Evolutionary conservation across 2,113 vertebrate genomes (phyloP), one percentile per base, ranked within the genome.

Genomic region (Pantherophis guttatus): DNA sequence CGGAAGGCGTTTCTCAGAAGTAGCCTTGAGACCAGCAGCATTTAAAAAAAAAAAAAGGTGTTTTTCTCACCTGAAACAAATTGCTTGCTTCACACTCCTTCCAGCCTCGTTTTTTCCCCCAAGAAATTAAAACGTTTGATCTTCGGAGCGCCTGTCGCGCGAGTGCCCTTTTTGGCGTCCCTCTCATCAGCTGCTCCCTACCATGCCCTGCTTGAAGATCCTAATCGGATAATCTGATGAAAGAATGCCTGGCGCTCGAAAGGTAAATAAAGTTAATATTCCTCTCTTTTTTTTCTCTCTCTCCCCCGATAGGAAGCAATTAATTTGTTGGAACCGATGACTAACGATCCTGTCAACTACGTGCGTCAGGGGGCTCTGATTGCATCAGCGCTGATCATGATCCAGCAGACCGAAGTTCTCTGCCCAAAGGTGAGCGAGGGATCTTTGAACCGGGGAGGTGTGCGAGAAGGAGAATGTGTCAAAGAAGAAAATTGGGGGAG

Each of bases 321-420:
- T 97, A 99, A 99, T 97, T 98, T 99, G 95, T 96, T 99, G 93
- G 99, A 99, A 95, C 99, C 99, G 39, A 99, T 99, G 99, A 99
- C 99, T 95, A 99, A 99, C 2, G 99, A 99, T 96, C 99, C 99
- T 0, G 99, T 99, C 93, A 99, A 99, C 97, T 99, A 99, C 0
- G 99, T 99, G 91, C 98, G 99, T 95, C 99, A 99, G 94, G 99
- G 99, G 13, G 99, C 99, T 39, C 98, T 99, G 91, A 99, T 99
- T 93, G 98, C 99, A 15, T 99, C 99, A 2, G 99, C 99, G 81
- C 98, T 99, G 94, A 99, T 99, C 97, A 99, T 99, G 99, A 99
- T 99, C 97, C 99, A 99, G 93, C 99, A 99, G 97, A 98, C 98
- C 0, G 99, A 99, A 95, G 98, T 99, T 95, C 99, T 99, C 92